Conservation (phyloP, 2,797 vertebrate species). For the Anableps anableps region DNA sequence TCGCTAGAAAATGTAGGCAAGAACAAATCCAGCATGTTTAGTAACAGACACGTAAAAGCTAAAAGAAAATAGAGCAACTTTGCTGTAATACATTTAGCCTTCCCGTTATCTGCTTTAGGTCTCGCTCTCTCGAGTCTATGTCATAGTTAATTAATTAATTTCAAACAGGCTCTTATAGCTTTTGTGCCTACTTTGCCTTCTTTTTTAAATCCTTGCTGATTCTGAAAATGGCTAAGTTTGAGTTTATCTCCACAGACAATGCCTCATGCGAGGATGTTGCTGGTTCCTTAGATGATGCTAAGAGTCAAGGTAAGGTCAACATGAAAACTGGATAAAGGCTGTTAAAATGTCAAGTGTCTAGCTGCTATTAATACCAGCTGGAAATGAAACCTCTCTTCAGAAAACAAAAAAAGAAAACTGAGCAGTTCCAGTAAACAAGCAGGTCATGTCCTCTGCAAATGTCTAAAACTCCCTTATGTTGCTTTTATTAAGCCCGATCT, state of each 20-base stretch:
- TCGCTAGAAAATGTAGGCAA: neutral
- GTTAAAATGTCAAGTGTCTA: neutral
- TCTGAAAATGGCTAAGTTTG: neutral
- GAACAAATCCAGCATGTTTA: neutral
- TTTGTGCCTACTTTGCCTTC: too few species aligned
- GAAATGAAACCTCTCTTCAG: constrained; percentile 1
- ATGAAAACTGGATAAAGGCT: neutral
- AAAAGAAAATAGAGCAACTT: neutral
- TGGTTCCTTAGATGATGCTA: constrained; percentile 88
- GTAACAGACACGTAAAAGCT: neutral
- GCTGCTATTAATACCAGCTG: neutral
- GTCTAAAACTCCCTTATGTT: constrained; percentile 40
- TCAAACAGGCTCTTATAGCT: neutral
- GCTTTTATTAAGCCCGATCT: constrained; percentile 54
- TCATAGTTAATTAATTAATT: neutral
- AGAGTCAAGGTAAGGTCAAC: constrained; percentile 87
- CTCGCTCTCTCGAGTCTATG: neutral
- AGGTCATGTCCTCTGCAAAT: constrained; percentile 48
- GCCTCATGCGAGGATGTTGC: constrained; percentile 92
- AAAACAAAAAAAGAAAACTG: neutral
- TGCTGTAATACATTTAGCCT: neutral
- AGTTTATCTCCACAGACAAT: constrained; percentile 76
- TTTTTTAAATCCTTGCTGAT: neutral
- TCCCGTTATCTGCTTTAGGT: neutral
- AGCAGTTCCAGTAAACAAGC: constrained; percentile 21